Evolutionary conservation across 2,888 invertebrate species (phyloP).

Genomic region (Mamestra brassicae): DNA sequence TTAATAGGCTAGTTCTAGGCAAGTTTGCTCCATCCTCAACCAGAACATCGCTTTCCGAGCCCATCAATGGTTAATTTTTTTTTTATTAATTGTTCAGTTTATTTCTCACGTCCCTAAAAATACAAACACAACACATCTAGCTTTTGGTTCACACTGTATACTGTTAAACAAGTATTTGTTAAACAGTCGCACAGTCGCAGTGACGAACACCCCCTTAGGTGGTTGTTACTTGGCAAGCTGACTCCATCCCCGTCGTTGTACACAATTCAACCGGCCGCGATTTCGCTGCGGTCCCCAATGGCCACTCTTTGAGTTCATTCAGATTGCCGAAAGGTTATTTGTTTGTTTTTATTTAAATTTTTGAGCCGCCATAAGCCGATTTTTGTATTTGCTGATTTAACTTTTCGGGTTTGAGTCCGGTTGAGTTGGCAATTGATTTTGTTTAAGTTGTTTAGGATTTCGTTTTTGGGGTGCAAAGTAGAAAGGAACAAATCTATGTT

Average conservation of each 20-base stretch:
- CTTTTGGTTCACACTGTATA: background rate
- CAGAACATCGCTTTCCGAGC: no score
- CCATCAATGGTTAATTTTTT: no score
- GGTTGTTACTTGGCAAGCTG: constrained; percentile 40
- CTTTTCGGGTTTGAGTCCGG: constrained; percentile 32
- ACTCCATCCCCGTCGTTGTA: constrained; percentile 12
- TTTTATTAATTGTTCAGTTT: no score
- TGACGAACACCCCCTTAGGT: constrained; percentile 48
- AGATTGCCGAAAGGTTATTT: constrained; percentile 50
- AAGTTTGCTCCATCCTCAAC: no score
- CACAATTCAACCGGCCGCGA: constrained; percentile 48
- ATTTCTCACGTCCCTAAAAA: no score
- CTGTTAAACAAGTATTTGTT: constrained; percentile 2
- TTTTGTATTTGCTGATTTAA: constrained; percentile 51
- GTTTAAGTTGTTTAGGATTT: constrained; percentile 20
- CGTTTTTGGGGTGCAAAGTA: constrained; percentile 12
- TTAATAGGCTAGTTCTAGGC: no score
- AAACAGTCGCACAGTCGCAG: constrained; percentile 4
- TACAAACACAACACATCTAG: background rate
- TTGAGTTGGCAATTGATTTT: constrained; percentile 30
- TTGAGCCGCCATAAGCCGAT: constrained; percentile 50
- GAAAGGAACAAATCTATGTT: background rate
- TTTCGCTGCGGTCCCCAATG: constrained; percentile 48
- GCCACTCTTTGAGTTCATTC: constrained; percentile 55
- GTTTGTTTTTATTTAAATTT: constrained; percentile 59